phyloP scores from a whole-genome alignment of 2,113 vertebrate genomes.

The Nerophis ophidion region DNA sequence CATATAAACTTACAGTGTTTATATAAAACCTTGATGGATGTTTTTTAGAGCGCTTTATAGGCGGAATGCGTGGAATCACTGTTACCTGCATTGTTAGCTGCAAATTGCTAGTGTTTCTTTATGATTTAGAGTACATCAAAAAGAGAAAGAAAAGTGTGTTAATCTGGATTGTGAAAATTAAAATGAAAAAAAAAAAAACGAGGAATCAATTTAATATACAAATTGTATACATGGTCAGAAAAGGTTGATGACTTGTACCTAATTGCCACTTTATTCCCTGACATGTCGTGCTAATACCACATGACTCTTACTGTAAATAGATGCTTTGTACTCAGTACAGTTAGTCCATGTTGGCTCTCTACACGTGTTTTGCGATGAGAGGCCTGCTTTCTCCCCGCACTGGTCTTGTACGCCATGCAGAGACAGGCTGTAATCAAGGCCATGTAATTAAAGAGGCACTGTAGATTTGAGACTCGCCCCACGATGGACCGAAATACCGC shows the following conservation, averaged over 20 bases:
- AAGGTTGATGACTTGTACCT: neutral
- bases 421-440: conserved; percentile 61
- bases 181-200: too few relatives aligned
- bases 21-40: too few relatives aligned
- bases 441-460: conserved; percentile 63
- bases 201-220: too few relatives aligned
- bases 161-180: too few relatives aligned
- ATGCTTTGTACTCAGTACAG: conserved; percentile 2
- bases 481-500: conserved; percentile 59
- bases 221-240: too few relatives aligned
- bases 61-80: too few relatives aligned
- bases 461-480: conserved; percentile 58
- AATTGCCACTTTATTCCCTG: conserved; percentile 1
- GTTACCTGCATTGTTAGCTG: too few relatives aligned
- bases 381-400: conserved; percentile 29
- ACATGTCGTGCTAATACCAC: neutral
- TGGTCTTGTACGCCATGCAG: conserved; percentile 34
- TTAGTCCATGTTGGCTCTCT: conserved; percentile 41
- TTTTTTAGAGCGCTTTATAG: too few relatives aligned
- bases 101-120: too few relatives aligned
- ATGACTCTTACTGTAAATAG: conserved; percentile 22
- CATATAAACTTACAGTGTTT: too few relatives aligned
- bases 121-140: too few relatives aligned
- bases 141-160: too few relatives aligned
- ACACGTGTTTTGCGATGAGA: conserved; percentile 55